Evolutionary conservation across 1,140 invertebrate genomes (phyloP).

Genomic region (Ephestia elutella): DNA sequence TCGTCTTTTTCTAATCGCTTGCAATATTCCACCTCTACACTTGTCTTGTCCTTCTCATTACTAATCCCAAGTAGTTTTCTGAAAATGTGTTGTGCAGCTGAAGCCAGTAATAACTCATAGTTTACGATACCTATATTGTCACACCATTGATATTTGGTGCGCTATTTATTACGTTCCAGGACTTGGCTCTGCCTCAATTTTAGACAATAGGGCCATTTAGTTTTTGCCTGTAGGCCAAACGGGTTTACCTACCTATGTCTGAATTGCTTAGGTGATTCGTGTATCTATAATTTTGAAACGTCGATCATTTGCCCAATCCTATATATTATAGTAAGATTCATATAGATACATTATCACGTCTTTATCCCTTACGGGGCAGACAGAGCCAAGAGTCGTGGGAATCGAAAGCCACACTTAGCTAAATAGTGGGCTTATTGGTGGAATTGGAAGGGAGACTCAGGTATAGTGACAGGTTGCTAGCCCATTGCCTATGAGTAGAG

Average conservation of each 20-base stretch:
- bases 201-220: constrained; percentile 1
- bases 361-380: no score
- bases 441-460: no score
- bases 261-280: neutral
- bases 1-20: neutral
- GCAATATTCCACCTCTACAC: neutral
- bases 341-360: no score
- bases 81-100: neutral
- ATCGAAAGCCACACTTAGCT: no score
- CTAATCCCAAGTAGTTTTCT: neutral
- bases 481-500: no score
- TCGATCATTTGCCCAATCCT: no score
- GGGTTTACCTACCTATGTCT: neutral
- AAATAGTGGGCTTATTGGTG: no score
- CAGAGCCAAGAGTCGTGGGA: no score
- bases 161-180: neutral
- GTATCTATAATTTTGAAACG: neutral
- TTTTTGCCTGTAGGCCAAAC: neutral
- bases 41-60: neutral
- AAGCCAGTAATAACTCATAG: neutral
- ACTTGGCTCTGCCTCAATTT: constrained; percentile 1
- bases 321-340: no score
- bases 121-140: constrained; percentile 4
- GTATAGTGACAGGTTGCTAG: no score
- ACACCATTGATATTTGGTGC: constrained; percentile 1